Evolutionary conservation across 1,140 invertebrate species (phyloP).

Genomic region (Littorina saxatilis): DNA sequence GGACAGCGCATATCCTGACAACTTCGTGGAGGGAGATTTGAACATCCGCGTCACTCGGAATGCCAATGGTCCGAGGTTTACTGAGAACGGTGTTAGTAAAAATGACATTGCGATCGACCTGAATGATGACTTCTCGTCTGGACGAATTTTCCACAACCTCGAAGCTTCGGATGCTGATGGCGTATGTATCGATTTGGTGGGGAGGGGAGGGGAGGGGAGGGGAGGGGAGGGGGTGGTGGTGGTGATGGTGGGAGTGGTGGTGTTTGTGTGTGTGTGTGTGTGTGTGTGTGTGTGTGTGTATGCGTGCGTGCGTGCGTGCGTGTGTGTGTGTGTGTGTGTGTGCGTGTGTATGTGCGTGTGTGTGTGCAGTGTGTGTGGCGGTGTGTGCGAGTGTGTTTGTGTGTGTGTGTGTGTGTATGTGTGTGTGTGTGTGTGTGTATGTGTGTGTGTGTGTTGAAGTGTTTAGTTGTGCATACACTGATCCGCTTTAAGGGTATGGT

Average conservation of each 20-base stretch:
- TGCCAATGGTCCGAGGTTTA: slow-evolving; percentile 77
- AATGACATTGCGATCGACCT: no score
- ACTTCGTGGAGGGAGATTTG: slow-evolving; percentile 70
- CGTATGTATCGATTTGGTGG: slow-evolving; percentile 29
- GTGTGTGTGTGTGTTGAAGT: no score
- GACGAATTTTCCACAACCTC: slow-evolving; percentile 39
- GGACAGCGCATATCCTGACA: slow-evolving; percentile 43
- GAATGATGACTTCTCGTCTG: slow-evolving; percentile 86
- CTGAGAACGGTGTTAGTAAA: slow-evolving; percentile 84
- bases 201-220: no score
- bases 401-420: no score
- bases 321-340: slow-evolving; percentile 3
- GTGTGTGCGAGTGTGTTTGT: no score
- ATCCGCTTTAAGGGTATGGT: no score
- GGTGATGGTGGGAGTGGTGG: no score
- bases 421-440: no score
- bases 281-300: background rate
- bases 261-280: no score
- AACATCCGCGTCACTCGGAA: slow-evolving; percentile 90
- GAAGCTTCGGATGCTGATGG: slow-evolving; percentile 52
- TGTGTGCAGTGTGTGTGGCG: no score
- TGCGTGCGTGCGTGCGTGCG: background rate
- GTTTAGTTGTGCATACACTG: no score
- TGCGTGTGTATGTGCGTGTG: background rate
- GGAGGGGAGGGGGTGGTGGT: no score